Evolutionary conservation across 1,140 invertebrate genomes (phyloP), one percentile per base, ranked within the genome.

Genomic region (Drosophila seguyi): DNA sequence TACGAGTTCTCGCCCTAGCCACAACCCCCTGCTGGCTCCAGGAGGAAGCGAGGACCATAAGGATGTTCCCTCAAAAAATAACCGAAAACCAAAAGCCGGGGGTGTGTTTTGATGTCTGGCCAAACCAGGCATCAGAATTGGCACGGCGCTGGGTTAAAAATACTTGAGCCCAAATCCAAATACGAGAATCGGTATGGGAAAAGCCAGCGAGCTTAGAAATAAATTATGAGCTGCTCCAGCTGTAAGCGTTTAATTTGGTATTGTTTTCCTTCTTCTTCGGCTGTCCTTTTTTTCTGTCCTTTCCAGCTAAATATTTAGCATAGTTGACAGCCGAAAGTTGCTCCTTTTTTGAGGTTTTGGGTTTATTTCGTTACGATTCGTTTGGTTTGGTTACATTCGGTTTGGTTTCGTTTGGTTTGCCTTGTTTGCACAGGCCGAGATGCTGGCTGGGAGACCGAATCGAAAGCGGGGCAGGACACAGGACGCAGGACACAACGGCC

Each of bases 101-200:
- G 84, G 80, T 80, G 84, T 88, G 84, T 87, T 87, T 80, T 87
- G 84, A 88, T 90, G 84, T 88, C 85, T 88, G 85, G 83, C 79
- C 84, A 38, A 75, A 65, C 52, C 38, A 14, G 34, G 34, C 14
- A 10, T 55, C 52, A 38, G 52, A 38, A 55, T 74, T 71, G 65
- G 62, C 71, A 63, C 44, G 48, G 55, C 50, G 77, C 68, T 60
- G 60, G 60, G 59, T 62, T 73, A 66, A 82, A 82, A 74, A 73
- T 78, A 79, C 67, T 55, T 55, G 52, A 55, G 52, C 52, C 52
- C 5, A 55, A 55, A 55, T 55, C 52, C n/a, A 55, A 55, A 55
- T 55, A 38, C 52, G 52, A 38, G 10, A 22, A 53, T 38, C 50
- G 50, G 50, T 38, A 36, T 36, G 50, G 50, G 8, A 16, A 38